Base-by-base conservation (phyloP, 1,140 invertebrate genomes). In the Apis laboriosa region DNA sequence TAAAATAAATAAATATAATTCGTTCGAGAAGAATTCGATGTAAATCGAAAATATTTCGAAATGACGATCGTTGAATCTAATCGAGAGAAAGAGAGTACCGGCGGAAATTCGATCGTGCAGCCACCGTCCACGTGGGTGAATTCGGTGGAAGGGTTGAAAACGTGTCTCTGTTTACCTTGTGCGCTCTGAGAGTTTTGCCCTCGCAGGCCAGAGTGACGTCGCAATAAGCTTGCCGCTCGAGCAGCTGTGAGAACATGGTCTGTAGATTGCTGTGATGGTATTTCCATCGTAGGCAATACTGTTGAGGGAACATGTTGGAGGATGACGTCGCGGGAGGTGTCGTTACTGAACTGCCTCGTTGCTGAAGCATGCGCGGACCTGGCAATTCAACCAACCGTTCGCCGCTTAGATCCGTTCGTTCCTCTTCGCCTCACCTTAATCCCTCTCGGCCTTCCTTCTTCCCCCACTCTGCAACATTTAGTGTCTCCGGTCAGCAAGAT, bases 141-240 rank as follows among this genome's bases (percentile, higher is more conserved):
- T 19, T 12, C 11, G 51, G 9, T 13, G 19, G n/a, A 56, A 7
- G 58, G 58, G 17, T 11, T 24, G 21, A 15, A n/a, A 68, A 49
- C 1, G 34, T 43, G 34, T 67, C 34, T 86, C 12, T 43, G 60
- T 80, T 95, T 90, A 97, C 97, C 95, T 98, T 98, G 94, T 98
- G 98, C 34, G 97, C 98, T 91, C 97, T 96, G 85, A 98, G 96
- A 71, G 97, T 97, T 91, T 97, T 96, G 81, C 98, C 98, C 93
- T 98, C 97, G 92, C 97, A 98, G 87, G 97, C 98, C 77, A 98
- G 92, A 49, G 97, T 97, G 84, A 98, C 97, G 94, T 99, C 97
- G 94, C 98, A 97, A 94, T 98, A 98, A 82, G 97, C 96, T 90
- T 98, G 97, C 91, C 97, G 94, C 90, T 98, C 97, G 53, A 98